A percentile compares a stretch with the other conserved stretches of the same genome.
Conservation (phyloP, 2,113 vertebrate genomes). For the Vimba vimba region DNA sequence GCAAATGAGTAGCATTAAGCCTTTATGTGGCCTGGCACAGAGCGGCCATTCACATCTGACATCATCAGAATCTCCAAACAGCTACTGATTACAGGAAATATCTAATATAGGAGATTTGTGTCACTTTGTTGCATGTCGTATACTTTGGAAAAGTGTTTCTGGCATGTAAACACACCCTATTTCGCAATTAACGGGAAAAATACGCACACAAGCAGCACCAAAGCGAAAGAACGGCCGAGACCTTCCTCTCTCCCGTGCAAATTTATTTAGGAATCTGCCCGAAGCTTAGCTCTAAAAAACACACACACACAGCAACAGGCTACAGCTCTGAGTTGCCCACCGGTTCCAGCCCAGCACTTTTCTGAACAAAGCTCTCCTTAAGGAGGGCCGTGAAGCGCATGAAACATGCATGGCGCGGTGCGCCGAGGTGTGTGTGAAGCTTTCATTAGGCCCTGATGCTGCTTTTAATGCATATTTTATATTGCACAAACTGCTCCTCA, state of each 20-base stretch:
- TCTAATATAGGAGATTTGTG: slow-evolving; percentile 46
- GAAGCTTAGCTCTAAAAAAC: slow-evolving; percentile 40
- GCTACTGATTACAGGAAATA: slow-evolving; percentile 47
- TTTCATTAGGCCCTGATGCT: slow-evolving; percentile 52
- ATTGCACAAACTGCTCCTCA: slow-evolving; percentile 52
- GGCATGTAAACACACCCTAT: slow-evolving; percentile 13
- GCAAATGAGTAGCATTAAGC: slow-evolving; percentile 33
- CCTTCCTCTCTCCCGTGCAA: slow-evolving; percentile 23
- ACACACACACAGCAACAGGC: slow-evolving; percentile 50
- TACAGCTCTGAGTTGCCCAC: slow-evolving; percentile 43
- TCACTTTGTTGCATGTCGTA: slow-evolving; percentile 38
- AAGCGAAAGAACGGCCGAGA: not conserved
- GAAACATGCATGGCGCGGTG: slow-evolving; percentile 54
- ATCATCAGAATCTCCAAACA: slow-evolving; percentile 8
- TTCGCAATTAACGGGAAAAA: slow-evolving; percentile 35
- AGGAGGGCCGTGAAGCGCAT: slow-evolving; percentile 42
- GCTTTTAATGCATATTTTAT: slow-evolving; percentile 65
- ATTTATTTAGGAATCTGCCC: slow-evolving; percentile 27
- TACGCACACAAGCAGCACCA: not conserved
- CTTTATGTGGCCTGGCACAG: slow-evolving; percentile 27
- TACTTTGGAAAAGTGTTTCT: slow-evolving; percentile 44
- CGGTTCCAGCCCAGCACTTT: slow-evolving; percentile 30
- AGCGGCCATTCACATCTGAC: slow-evolving; percentile 30
- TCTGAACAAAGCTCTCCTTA: slow-evolving; percentile 57
- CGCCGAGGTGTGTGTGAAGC: slow-evolving; percentile 39